These are phyloP conservation scores for Phortica variegata DNA, from an alignment of 1,140 invertebrate species.

Conservation along the genomic window DNA sequence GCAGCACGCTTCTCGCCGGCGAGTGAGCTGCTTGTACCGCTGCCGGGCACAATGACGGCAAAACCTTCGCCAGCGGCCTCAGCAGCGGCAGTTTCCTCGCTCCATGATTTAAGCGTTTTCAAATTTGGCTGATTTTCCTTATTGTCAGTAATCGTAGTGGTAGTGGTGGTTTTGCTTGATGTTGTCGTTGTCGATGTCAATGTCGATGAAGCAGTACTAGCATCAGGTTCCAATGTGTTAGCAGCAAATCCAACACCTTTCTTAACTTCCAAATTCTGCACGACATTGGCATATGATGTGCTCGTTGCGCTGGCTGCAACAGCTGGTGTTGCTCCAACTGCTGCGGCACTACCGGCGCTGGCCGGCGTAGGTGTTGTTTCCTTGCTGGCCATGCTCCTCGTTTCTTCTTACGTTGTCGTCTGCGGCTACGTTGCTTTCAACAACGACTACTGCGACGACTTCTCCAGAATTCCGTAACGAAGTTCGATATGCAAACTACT, in stretches of 20 bases:
- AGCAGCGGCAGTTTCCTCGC: slow-evolving; percentile 44
- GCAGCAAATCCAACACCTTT: slow-evolving; percentile 21
- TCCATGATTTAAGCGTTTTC: slow-evolving; percentile 51
- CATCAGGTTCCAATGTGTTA: too few relatives aligned
- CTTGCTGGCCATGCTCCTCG: slow-evolving; percentile 45
- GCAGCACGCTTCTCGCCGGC: slow-evolving; percentile 48
- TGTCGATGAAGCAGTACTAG: background rate
- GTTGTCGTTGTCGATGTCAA: background rate
- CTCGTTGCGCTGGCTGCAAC: slow-evolving; percentile 16
- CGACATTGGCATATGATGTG: slow-evolving; percentile 49
- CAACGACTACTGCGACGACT: slow-evolving; percentile 7
- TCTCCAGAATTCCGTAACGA: slow-evolving; percentile 44
- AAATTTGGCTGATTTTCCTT: slow-evolving; percentile 52
- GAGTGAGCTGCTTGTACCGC: background rate
- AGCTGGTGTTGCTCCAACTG: slow-evolving; percentile 4
- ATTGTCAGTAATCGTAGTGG: slow-evolving; percentile 29
- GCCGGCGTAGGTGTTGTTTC: slow-evolving; percentile 32
- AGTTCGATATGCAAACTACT: slow-evolving; percentile 29
- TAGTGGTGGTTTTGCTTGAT: slow-evolving; percentile 2
- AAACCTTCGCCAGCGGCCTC: slow-evolving; percentile 30
- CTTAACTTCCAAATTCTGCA: slow-evolving; percentile 48
- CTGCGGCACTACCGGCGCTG: background rate
- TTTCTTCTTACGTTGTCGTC: slow-evolving; percentile 2
- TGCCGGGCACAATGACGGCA: slow-evolving; percentile 14
- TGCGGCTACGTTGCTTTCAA: slow-evolving; percentile 9